phyloP scores from a whole-genome alignment of 2,113 vertebrate genomes.

The Seriola dumerili region DNA sequence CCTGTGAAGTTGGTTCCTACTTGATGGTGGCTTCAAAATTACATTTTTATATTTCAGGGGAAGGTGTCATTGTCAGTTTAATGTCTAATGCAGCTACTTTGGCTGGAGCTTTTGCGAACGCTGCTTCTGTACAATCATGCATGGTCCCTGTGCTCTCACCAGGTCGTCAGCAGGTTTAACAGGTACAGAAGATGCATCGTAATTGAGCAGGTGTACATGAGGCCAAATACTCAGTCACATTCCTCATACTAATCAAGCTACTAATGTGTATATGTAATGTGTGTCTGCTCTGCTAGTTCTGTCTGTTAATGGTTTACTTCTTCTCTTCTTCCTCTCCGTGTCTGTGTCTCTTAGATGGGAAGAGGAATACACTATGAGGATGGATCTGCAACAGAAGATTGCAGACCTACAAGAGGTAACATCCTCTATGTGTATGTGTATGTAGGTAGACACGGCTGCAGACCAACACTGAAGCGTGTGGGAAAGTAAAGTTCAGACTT shows the following conservation, averaged over 20 bases:
- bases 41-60: not conserved
- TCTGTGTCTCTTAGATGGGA: slow-evolving; percentile 89
- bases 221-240: not conserved
- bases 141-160: no score
- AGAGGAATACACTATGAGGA: slow-evolving; percentile 92
- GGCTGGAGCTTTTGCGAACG: not conserved
- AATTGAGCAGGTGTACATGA: not conserved
- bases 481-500: not conserved
- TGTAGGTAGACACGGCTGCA: not conserved
- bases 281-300: slow-evolving; percentile 3
- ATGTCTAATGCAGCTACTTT: not conserved
- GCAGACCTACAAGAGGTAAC: slow-evolving; percentile 93
- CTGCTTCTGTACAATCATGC: not conserved
- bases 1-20: not conserved
- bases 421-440: not conserved
- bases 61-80: not conserved
- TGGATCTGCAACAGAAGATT: slow-evolving; percentile 93
- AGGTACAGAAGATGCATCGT: not conserved
- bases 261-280: not conserved
- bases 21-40: not conserved
- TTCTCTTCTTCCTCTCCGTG: not conserved
- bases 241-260: not conserved
- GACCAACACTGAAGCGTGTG: slow-evolving; percentile 2
- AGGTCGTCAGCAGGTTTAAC: not conserved
- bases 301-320: not conserved